Base-by-base conservation (phyloP, 2,797 vertebrate species). In the Thunnus albacares region DNA sequence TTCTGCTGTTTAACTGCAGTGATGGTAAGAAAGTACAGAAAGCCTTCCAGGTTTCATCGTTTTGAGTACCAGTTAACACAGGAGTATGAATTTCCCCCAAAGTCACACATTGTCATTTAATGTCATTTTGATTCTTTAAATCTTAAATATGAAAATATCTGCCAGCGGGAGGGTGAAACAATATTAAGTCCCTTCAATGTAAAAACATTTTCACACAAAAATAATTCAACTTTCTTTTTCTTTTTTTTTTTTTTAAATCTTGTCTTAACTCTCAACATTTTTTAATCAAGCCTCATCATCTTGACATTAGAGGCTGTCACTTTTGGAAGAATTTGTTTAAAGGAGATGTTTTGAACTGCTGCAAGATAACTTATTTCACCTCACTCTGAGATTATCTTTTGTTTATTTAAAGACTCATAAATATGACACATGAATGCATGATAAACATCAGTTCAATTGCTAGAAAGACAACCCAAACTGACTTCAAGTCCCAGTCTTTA, bases 71-170 rank as follows among this genome's bases (percentile, higher is more conserved):
- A 58, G 56, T 62, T 55, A 33, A 43, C 1, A 41, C 2, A 63
- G 26, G 18, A 64, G 24, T 59, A 26, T 63, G 67, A 67, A 70
- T 75, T 66, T 64, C 73, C 30, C 24, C 77, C 90, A 9, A 75
- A 59, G 66, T 38, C 12, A 56, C n/a, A 58, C 5, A 70, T 12
- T 20, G 15, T 52, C 4, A 38, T 52, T 47, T 62, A 45, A 65
- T 64, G n/a, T 28, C 6, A 28, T 65, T 53, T 71, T 26, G 6
- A 62, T 41, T 45, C 51, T 63, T 41, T 10, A 28, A n/a, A 62
- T 53, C 24, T 63, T 20, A 63, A 55, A 78, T 58, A 60, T 66
- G 10, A 18, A 61, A 61, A 13, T 43, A 24, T 68, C 30, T 2
- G 0, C 5, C 13, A 35, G 24, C 22, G 10, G 26, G 18, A 57